Evolutionary conservation across 1,140 invertebrate species (phyloP), one percentile per base, ranked within the genome.

Genomic region (Plutomurus gul): DNA sequence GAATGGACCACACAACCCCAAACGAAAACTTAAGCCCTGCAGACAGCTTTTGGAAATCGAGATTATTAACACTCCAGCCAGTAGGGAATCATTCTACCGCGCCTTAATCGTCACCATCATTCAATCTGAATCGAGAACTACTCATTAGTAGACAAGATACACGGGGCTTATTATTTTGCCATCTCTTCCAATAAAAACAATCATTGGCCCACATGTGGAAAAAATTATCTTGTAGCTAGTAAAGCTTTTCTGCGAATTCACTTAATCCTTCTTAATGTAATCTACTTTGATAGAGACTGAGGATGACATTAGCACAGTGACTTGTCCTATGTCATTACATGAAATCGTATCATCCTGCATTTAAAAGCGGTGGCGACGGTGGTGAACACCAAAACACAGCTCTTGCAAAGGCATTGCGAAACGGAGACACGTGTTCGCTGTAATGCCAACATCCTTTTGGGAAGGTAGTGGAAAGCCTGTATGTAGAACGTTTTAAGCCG

Each of bases 211-310:
- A 33, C 11, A 60, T 60, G 33, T 49, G 20, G n/a, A 8, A 56
- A 60, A 60, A 33, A 25, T n/a, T n/a, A 60, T 25, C 51, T 27
- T 60, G n/a, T 30, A 60, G 27, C 11, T 16, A 27, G 20, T n/a
- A 60, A 60, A 60, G 30, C 51, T 60, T 60, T 60, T 60, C 51
- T 30, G 51, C 25, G n/a, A 60, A 27, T 30, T 33, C 51, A 60
- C 33, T n/a, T 60, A 13, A 30, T 60, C 11, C 20, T 1, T n/a
- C 16, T 11, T 33, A 30, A 11, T n/a, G 13, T 60, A 60, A 60
- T 60, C 51, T 30, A 13, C 51, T 60, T 60, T 43, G 2, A 13
- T 1, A 43, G 39, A 43, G 2, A 10, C n/a, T n/a, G n/a, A n/a
- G n/a, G n/a, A n/a, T n/a, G n/a, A n/a, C n/a, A n/a, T n/a, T n/a